Evolutionary conservation across 2,888 invertebrate genomes (phyloP), one percentile per base, ranked within the genome.

Genomic region (Campoplex capitator): DNA sequence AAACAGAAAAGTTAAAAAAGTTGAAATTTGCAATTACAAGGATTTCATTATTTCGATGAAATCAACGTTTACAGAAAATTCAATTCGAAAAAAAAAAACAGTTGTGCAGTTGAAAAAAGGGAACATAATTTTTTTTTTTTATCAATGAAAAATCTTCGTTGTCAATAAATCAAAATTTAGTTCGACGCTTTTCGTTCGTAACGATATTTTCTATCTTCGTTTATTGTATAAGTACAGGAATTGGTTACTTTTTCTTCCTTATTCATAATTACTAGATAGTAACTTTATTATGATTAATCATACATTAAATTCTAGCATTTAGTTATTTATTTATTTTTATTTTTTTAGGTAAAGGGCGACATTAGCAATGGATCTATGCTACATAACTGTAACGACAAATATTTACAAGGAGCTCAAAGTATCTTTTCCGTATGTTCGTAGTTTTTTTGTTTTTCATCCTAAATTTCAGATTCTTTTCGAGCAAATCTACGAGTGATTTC

Each of bases 171-270:
- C 62, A 45, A 76, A 38, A 28, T 62, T 9, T 0, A 1, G 8
- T 23, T 48, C 23, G 18, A 45, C 28, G 45, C 62, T 45, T 76
- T 45, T 81, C 54, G 76, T 86, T 86, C 83, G 79, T 80, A 86
- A 88, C 85, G 88, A 88, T 88, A 87, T 75, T 83, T 75, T 67
- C 56, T 67, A 65, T 85, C 42, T 74, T 79, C 80, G 56, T 89
- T 88, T 89, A 87, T 88, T 88, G 84, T 85, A 85, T 86, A 89
- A 89, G 87, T 89, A 89, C 88, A 89, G 80, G 84, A 70, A 76
- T 83, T 75, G 80, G 83, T 88, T 89, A 86, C 84, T 80, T 83
- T 83, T 85, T 71, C 76, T 82, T 83, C 65, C 65, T 85, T 83
- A 88, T 80, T 88, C 51, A 84, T 86, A 85, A 87, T 86, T 84